These are phyloP conservation scores for Cremastobaeus sp. DNA, from an alignment of 2,888 invertebrate species.

Conservation along the genomic window DNA sequence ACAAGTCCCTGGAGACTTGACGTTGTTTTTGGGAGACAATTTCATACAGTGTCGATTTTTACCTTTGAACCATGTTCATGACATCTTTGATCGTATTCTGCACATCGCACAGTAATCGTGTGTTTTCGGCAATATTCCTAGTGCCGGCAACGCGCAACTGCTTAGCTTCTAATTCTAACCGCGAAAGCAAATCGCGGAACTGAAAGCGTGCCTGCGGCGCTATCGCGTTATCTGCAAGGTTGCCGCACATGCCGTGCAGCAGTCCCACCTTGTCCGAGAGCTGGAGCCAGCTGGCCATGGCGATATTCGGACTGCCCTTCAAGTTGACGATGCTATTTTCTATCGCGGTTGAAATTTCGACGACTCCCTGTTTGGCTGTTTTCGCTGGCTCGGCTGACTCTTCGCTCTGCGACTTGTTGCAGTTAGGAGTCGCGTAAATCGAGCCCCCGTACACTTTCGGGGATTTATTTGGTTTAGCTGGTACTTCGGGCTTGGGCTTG, in stretches of 20 bases:
- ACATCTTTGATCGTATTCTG: constrained; percentile 86
- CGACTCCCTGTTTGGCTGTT: constrained; percentile 79
- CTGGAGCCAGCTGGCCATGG: constrained; percentile 87
- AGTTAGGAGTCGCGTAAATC: constrained; percentile 88
- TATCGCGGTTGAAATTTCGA: constrained; percentile 84
- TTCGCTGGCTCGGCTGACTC: constrained; percentile 59
- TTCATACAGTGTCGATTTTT: constrained; percentile 63
- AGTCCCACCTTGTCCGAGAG: constrained; percentile 89
- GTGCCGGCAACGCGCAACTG: constrained; percentile 85
- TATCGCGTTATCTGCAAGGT: constrained; percentile 88
- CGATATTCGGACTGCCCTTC: constrained; percentile 80
- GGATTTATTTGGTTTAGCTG: constrained; percentile 79
- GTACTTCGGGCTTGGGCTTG: constrained; percentile 77
- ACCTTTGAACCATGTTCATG: constrained; percentile 86
- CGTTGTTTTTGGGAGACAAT: too few relatives aligned
- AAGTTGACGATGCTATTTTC: constrained; percentile 83
- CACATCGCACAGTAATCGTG: constrained; percentile 85
- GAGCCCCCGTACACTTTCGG: constrained; percentile 80
- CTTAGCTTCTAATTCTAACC: constrained; percentile 85
- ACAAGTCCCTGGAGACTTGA: neutral
- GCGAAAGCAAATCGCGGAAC: constrained; percentile 86
- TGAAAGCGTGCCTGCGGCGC: constrained; percentile 94
- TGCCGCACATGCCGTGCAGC: constrained; percentile 89
- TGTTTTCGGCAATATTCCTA: constrained; percentile 84
- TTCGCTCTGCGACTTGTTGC: constrained; percentile 65